Base-by-base conservation (phyloP, 2,797 vertebrate species). In the Nyctibius grandis region DNA sequence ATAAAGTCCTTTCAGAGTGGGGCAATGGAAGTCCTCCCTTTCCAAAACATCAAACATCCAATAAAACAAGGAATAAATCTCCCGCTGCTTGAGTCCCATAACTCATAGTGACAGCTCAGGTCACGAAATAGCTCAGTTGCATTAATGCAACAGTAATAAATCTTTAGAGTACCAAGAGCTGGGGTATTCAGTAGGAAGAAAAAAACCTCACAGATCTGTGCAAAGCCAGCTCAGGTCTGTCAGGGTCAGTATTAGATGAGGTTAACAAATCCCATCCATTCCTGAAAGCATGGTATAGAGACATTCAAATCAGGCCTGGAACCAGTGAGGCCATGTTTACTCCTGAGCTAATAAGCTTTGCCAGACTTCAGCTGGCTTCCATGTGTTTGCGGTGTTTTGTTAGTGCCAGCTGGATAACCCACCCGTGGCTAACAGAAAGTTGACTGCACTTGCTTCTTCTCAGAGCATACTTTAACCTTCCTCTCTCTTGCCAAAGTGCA, bases 21-120 rank as follows among this genome's bases (percentile, higher is more conserved):
- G 74, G 48, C 40, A 67, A 57, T 23, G 28, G 54, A 65, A 93
- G 33, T 85, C n/a, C 36, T 94, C 80, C 73, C 38, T 93, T 90
- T 84, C 61, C 73, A 75, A 95, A 93, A 65, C 90, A 69, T 94
- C 94, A 89, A 93, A 85, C 38, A 34, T 31, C 29, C 80, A 21
- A 31, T 65, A 84, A 95, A 96, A 73, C 50, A 63, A 59, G 54
- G 67, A 75, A 91, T 81, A 84, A 92, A 95, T 94, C 83, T 90
- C 65, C 50, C 0, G 3, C 36, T 1, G 3, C 80, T 73, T 29
- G 3, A 0, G 42, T 69, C n/a, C 69, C 18, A 7, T 82, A 88
- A 73, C 59, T 95, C 85, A 51, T 22, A 28, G 57, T 10, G 42
- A 73, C 85, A 81, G 50, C 54, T 54, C 33, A 31, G 74, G 61